Conservation (phyloP, 2,113 vertebrate genomes). For the Murina feae region DNA sequence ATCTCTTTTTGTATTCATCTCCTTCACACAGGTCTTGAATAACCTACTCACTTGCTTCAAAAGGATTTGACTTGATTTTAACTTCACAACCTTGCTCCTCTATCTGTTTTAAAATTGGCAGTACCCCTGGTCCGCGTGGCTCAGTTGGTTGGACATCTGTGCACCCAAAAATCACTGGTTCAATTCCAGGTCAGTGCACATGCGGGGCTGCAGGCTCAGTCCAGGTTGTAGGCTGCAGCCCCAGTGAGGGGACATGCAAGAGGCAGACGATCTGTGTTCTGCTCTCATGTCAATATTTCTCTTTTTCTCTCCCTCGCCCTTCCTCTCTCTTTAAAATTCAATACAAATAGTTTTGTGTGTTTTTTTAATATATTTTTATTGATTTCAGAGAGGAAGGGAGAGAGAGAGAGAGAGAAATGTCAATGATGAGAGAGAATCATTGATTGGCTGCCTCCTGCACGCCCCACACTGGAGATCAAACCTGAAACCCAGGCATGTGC, state of each 20-base stretch:
- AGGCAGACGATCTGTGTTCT: neutral
- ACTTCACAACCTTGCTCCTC: neutral
- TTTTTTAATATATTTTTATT: no score
- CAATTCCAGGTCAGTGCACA: neutral
- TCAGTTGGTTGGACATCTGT: neutral
- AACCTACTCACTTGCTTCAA: neutral
- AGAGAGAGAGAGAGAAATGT: no score
- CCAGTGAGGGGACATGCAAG: neutral
- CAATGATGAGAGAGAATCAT: no score
- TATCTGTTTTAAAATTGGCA: neutral
- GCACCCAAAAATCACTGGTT: neutral
- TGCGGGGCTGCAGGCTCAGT: neutral
- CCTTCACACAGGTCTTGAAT: neutral
- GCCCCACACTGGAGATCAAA: no score
- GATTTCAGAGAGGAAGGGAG: no score
- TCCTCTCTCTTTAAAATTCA: neutral
- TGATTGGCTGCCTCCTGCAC: no score
- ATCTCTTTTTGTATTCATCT: slow-evolving; percentile 24
- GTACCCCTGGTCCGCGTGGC: neutral
- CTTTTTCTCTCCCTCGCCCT: neutral
- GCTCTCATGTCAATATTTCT: neutral
- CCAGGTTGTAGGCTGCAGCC: neutral
- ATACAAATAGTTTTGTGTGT: neutral
- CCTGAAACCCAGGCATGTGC: no score
- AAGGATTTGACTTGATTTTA: slow-evolving; percentile 24